A percentile compares a stretch with the other conserved stretches of the same genome.
These are phyloP conservation scores for Struthidea cinerea DNA, from an alignment of 2,113 vertebrate genomes.

Conservation along the genomic window DNA sequence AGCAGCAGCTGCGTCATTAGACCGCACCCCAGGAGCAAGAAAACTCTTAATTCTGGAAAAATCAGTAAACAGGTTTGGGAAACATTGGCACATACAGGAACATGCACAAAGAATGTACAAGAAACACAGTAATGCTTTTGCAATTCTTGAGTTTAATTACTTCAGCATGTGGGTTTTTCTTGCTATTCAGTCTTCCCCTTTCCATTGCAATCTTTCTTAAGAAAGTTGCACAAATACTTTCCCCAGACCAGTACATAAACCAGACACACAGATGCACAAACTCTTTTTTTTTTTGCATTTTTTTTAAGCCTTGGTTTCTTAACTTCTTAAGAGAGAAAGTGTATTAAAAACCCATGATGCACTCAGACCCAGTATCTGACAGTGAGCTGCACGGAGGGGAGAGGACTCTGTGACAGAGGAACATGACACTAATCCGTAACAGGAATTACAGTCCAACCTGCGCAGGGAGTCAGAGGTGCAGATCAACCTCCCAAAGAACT, in stretches of 20 bases:
- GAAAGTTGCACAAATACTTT: background rate
- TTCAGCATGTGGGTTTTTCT: background rate
- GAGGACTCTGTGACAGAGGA: background rate
- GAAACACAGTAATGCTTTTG: background rate
- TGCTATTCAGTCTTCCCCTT: background rate
- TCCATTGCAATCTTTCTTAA: background rate
- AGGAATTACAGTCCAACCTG: background rate
- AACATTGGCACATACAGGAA: background rate
- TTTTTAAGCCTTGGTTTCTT: background rate
- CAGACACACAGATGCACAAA: background rate
- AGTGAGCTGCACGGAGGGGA: background rate
- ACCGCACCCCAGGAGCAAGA: fast-evolving
- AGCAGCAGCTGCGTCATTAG: background rate
- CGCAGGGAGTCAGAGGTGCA: background rate
- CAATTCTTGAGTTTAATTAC: conserved; percentile 46
- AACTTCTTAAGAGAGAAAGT: background rate
- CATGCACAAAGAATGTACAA: background rate
- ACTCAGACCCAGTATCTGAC: background rate
- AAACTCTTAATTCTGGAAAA: background rate
- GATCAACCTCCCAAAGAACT: background rate
- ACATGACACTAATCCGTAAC: background rate
- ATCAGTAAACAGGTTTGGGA: background rate
- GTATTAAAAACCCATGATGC: background rate
- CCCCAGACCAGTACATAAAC: background rate
- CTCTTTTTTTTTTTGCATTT: background rate